Base-by-base conservation (phyloP, 2,797 vertebrate species). In the Syngnathus rostellatus region DNA sequence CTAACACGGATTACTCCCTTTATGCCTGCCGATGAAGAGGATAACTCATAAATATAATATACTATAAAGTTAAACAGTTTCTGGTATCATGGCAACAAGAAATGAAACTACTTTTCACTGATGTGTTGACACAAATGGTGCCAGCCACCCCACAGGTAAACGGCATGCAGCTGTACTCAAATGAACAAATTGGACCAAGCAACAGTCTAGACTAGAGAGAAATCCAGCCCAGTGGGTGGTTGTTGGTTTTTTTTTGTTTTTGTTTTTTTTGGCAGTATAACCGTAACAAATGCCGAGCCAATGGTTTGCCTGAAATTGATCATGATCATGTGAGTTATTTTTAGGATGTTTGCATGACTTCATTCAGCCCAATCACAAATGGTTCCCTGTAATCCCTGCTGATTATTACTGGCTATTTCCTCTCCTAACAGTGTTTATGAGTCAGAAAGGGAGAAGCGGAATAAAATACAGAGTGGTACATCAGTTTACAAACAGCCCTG, bases 321-420 rank as follows among this genome's bases (percentile, higher is more conserved):
- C 50, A 76, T 77, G 82, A 83, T 84, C 82, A 77, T 71, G 64
- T 68, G 74, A 80, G 78, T 84, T 89, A 86, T 89, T 86, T 87
- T 84, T 86, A 76, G 78, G 81, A 78, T 86, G 86, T 89, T 90
- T 89, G 78, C 79, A 69, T 83, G 80, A 78, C 79, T 85, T 85
- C 63, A 78, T 79, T 83, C 80, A 72, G 74, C 70, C 63, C 74
- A 74, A 78, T 81, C 82, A 81, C 78, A 80, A 80, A 74, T 74
- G 76, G 77, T 76, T 77, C 79, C 86, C 84, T 76, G 64, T 83
- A 80, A 81, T 85, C 82, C 72, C 75, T 69, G 72, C 77, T 81
- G 87, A 81, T 91, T 89, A 88, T 84, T 82, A 61, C 69, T 63
- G 71, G 62, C 78, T 74, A 76, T 88, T 88, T 81, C 82, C 64